phyloP scores from a whole-genome alignment of 2,888 invertebrate genomes.

The Drosophila cognata region DNA sequence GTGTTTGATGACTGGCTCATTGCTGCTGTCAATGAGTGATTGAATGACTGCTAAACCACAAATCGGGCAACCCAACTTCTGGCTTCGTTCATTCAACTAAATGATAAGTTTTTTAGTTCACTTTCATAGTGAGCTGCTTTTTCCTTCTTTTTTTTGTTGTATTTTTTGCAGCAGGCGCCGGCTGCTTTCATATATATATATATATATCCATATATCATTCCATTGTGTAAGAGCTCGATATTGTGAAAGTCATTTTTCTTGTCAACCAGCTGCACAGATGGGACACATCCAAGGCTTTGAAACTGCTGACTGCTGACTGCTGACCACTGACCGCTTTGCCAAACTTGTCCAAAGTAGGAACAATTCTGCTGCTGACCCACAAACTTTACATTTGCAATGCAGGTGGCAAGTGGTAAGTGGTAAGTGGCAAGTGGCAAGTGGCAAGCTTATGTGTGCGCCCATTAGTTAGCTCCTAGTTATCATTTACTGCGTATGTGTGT shows the following conservation, averaged over 20 bases:
- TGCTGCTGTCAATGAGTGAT: conserved; percentile 59
- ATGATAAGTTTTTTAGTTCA: conserved; percentile 58
- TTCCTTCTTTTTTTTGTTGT: background rate
- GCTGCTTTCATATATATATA: background rate
- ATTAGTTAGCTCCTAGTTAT: conserved; percentile 27
- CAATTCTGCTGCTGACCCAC: background rate
- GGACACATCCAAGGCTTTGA: conserved; percentile 1
- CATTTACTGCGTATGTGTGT: conserved; percentile 18
- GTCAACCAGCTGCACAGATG: conserved; percentile 21
- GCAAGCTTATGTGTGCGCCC: background rate
- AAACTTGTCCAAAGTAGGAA: background rate
- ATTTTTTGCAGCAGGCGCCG: conserved; percentile 3
- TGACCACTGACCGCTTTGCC: background rate
- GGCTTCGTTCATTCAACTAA: conserved; percentile 32
- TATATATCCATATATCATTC: conserved; percentile 49
- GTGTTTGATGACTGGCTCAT: conserved; percentile 40
- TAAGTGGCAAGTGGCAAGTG: background rate
- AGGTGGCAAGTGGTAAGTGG: background rate
- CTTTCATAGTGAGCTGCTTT: background rate
- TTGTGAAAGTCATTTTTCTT: conserved; percentile 62
- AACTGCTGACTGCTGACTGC: conserved; percentile 1
- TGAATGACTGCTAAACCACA: conserved; percentile 50
- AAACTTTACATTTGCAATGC: background rate
- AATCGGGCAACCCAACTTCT: conserved; percentile 19
- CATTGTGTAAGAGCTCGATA: conserved; percentile 35